Percentiles rank a stretch among this genome's conserved stretches.
These are phyloP conservation scores for Typhlichthys eigenmanni DNA, from an alignment of 2,797 vertebrate species.

Conservation along the genomic window DNA sequence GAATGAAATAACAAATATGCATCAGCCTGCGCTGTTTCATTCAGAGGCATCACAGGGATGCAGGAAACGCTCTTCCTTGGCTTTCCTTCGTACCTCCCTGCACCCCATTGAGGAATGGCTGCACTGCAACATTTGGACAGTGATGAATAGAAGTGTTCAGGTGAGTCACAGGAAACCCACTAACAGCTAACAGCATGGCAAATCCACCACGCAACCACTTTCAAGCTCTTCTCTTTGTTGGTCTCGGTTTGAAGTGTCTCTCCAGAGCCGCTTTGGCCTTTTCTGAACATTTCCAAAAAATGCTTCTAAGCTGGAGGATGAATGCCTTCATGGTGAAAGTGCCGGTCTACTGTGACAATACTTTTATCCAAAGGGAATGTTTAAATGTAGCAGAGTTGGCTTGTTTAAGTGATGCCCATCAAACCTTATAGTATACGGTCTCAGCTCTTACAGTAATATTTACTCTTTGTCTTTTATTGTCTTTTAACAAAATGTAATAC, in stretches of 20 bases:
- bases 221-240: conserved; percentile 39
- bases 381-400: conserved; percentile 10
- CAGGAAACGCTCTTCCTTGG: too few relatives aligned
- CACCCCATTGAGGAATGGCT: conserved; percentile 54
- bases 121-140: conserved; percentile 44
- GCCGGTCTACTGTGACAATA: conserved; percentile 35
- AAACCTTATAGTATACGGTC: too few relatives aligned
- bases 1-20: too few relatives aligned
- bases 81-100: conserved; percentile 1
- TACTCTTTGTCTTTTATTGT: too few relatives aligned
- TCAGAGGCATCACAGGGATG: too few relatives aligned
- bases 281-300: conserved; percentile 43
- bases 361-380: conserved; percentile 24
- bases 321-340: conserved; percentile 35
- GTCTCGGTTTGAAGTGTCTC: conserved; percentile 38
- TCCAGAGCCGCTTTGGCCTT: conserved; percentile 39
- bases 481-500: too few relatives aligned
- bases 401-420: not conserved
- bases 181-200: conserved; percentile 50
- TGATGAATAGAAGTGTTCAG: conserved; percentile 66
- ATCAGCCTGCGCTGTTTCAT: too few relatives aligned
- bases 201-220: conserved; percentile 46
- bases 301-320: conserved; percentile 38
- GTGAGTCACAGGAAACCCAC: conserved; percentile 55
- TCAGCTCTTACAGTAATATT: too few relatives aligned